phyloP scores from a whole-genome alignment of 2,797 vertebrate genomes.

The Tragelaphus eurycerus region DNA sequence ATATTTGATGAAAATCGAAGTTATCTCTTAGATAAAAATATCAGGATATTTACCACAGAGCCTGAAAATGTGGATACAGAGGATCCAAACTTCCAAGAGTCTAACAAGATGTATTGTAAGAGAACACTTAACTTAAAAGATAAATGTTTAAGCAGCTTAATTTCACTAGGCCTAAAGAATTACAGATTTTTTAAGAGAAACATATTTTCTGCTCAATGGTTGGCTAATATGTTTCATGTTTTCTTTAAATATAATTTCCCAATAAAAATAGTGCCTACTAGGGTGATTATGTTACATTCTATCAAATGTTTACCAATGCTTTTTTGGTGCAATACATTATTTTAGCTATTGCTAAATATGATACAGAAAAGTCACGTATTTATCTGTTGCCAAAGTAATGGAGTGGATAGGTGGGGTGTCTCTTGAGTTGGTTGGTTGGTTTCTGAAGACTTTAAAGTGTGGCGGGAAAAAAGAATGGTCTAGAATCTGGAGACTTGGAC shows the following conservation, averaged over 20 bases:
- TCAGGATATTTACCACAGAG: constrained; percentile 82
- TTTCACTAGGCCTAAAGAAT: background rate
- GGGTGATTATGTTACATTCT: background rate
- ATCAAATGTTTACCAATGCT: background rate
- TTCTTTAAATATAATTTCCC: constrained; percentile 4
- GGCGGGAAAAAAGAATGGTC: background rate
- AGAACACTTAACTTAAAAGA: background rate
- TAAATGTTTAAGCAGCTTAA: background rate
- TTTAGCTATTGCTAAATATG: background rate
- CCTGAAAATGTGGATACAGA: constrained; percentile 87
- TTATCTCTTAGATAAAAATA: constrained; percentile 93
- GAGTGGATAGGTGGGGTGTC: background rate
- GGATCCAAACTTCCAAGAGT: constrained; percentile 88
- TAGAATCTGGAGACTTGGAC: background rate
- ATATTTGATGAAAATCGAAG: constrained; percentile 95
- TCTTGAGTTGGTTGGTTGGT: background rate
- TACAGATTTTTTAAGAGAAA: background rate
- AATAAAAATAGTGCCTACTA: background rate
- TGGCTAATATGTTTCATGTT: background rate
- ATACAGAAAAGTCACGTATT: background rate
- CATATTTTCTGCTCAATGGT: background rate
- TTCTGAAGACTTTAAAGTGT: background rate
- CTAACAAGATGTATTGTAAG: constrained; percentile 95
- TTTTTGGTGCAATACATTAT: background rate
- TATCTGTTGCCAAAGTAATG: background rate